These are phyloP conservation scores for Henricia sp. DNA, from an alignment of 53 echinoderm and acorn worm species.

Conservation along the genomic window DNA sequence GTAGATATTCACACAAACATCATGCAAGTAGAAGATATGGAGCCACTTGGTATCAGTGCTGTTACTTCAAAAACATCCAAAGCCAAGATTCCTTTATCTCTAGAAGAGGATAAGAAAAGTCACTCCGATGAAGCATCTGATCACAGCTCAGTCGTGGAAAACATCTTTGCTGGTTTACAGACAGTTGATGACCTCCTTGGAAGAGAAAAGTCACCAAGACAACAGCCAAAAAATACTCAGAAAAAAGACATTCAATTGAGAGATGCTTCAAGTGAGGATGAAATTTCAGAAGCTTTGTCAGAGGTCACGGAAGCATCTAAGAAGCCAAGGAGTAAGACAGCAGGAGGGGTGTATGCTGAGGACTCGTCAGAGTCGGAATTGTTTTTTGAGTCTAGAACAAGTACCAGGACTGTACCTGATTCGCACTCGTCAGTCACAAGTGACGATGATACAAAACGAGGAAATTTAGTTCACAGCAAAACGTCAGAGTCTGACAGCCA, in stretches of 20 bases:
- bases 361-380: constrained; percentile 31
- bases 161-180: constrained; percentile 65
- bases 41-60: constrained; percentile 18
- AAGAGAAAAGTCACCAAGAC: neutral
- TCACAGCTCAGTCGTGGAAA: constrained; percentile 10
- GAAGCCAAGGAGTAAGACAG: constrained; percentile 43
- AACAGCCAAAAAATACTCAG: neutral
- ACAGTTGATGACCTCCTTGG: constrained; percentile 74
- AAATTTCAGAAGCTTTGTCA: constrained; percentile 38
- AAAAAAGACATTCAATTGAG: constrained; percentile 23
- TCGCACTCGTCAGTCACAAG: constrained; percentile 53
- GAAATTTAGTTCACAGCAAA: neutral
- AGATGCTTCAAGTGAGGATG: constrained; percentile 71
- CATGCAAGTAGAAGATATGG: constrained; percentile 56
- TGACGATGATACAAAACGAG: constrained; percentile 5
- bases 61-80: neutral
- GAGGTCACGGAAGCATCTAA: constrained; percentile 4
- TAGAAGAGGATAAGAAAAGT: neutral
- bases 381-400: constrained; percentile 8
- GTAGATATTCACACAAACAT: constrained; percentile 40
- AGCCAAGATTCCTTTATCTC: neutral
- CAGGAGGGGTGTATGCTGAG: constrained; percentile 27
- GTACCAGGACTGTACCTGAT: constrained; percentile 59
- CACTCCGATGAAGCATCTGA: constrained; percentile 20
- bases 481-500: constrained; percentile 8